phyloP scores from a whole-genome alignment of 2,797 vertebrate genomes.

The Anabas testudineus region DNA sequence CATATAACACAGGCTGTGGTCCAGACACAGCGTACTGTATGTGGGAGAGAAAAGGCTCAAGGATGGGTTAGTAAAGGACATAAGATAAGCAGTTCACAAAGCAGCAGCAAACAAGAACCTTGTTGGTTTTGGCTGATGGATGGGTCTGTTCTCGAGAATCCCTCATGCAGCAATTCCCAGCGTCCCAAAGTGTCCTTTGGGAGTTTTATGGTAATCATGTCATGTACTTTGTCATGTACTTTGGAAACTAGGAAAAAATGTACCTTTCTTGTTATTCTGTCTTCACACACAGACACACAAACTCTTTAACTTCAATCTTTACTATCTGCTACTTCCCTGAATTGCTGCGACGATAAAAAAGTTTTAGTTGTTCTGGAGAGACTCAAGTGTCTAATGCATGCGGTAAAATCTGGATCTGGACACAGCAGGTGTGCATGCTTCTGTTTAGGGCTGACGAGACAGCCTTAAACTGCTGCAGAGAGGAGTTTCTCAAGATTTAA shows the following conservation, averaged over 20 bases:
- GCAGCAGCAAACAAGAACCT: slow-evolving; percentile 50
- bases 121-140: slow-evolving; percentile 74
- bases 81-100: slow-evolving; percentile 46
- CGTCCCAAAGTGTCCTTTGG: slow-evolving; percentile 17
- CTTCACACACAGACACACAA: not conserved
- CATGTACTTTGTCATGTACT: not conserved
- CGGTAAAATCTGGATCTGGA: slow-evolving; percentile 17
- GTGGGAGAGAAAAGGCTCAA: slow-evolving; percentile 38
- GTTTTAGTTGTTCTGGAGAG: too few species aligned
- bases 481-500: too few species aligned
- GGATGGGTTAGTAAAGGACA: slow-evolving; percentile 43
- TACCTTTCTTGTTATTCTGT: too few species aligned
- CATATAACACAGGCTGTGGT: slow-evolving; percentile 41
- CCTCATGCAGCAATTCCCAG: slow-evolving; percentile 41
- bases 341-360: too few species aligned
- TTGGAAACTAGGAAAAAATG: not conserved
- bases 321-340: too few species aligned
- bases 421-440: slow-evolving; percentile 14
- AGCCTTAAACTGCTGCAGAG: too few species aligned
- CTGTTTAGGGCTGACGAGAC: not conserved
- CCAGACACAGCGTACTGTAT: slow-evolving; percentile 35
- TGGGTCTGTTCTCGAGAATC: slow-evolving; percentile 38
- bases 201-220: slow-evolving; percentile 17
- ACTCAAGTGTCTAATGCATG: too few species aligned
- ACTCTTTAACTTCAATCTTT: not conserved